Evolutionary conservation across 2,797 vertebrate genomes (phyloP), one percentile per base, ranked within the genome.

Genomic region (Takifugu rubripes): DNA sequence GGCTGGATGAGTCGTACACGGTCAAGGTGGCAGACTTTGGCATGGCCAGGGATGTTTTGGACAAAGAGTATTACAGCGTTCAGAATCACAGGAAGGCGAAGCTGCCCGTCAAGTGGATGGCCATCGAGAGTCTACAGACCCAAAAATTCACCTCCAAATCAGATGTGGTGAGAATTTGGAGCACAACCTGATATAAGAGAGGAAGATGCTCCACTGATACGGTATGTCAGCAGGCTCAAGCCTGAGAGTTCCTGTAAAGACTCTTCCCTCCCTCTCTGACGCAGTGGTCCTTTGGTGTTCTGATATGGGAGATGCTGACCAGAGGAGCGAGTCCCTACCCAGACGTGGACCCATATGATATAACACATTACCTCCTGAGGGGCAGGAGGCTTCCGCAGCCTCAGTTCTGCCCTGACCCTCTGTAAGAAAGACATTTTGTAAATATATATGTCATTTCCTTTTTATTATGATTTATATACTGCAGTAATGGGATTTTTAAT

Each of bases 21-120:
- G 97, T 98, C 58, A 99, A 99, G 78, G 97, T 99, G 87, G 97
- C 97, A 0, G 97, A 99, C 82, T 99, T 99, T 0, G 97, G 97
- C 44, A 92, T 99, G 91, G 96, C 97, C 0, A 92, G 97, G 36
- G 96, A 96, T 0, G 82, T 98, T 49, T 92, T 98, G 5, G 96
- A 96, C 81, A 99, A 97, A 74, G 97, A 97, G 47, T 99, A 99
- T 85, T 99, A 99, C 81, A 99, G 97, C 49, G 74, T 99, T 53
- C 92, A 75, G 49, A 92, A 88, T 64, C 94, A 94, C 69, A 91
- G 84, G 64, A 95, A 92, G 0, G 92, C 96, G 47, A 96, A 95
- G 82, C 87, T 99, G 11, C 97, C 97, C 0, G 94, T 99, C 65
- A 99, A 99, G 66, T 99, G 97, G 97, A 99, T 99, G 96, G 96